Evolutionary conservation across 2,113 vertebrate genomes (phyloP).

Genomic region (Piliocolobus tephrosceles): DNA sequence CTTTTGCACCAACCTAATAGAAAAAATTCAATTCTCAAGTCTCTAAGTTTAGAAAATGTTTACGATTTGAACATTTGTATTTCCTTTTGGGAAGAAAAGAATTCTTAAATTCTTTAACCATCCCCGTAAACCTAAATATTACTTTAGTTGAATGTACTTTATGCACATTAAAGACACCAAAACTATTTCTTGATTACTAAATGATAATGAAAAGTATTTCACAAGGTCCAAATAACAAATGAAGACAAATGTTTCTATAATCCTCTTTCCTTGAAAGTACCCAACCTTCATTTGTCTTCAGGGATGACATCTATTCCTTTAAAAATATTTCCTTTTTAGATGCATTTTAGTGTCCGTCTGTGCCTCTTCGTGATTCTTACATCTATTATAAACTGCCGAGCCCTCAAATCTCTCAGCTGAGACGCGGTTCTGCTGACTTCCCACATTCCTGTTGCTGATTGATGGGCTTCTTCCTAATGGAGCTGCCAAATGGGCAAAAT

Average conservation of each 20-base stretch:
- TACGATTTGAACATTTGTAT: neutral
- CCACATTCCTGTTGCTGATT: neutral
- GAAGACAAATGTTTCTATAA: slow-evolving; percentile 52
- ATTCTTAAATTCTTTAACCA: neutral
- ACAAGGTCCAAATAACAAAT: slow-evolving; percentile 57
- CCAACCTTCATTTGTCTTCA: slow-evolving; percentile 62
- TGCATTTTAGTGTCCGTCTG: slow-evolving; percentile 49
- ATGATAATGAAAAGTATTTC: slow-evolving; percentile 69
- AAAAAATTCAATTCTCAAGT: neutral
- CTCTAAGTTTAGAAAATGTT: neutral
- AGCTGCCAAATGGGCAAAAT: slow-evolving; percentile 32
- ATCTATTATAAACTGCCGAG: slow-evolving; percentile 62
- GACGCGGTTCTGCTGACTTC: slow-evolving; percentile 63
- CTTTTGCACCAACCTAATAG: too few relatives aligned
- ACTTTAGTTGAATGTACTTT: slow-evolving; percentile 53
- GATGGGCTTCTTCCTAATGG: slow-evolving; percentile 60
- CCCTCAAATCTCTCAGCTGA: slow-evolving; percentile 70
- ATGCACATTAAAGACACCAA: neutral
- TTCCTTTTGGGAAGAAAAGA: neutral
- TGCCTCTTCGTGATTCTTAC: slow-evolving; percentile 19
- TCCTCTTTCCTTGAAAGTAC: neutral
- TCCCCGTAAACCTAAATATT: neutral
- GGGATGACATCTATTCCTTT: slow-evolving; percentile 56
- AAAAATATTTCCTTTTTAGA: slow-evolving; percentile 70
- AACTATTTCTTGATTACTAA: slow-evolving; percentile 66